Evolutionary conservation across 1,140 invertebrate genomes (phyloP), one percentile per base, ranked within the genome.

Genomic region (Phthorimaea operculella): DNA sequence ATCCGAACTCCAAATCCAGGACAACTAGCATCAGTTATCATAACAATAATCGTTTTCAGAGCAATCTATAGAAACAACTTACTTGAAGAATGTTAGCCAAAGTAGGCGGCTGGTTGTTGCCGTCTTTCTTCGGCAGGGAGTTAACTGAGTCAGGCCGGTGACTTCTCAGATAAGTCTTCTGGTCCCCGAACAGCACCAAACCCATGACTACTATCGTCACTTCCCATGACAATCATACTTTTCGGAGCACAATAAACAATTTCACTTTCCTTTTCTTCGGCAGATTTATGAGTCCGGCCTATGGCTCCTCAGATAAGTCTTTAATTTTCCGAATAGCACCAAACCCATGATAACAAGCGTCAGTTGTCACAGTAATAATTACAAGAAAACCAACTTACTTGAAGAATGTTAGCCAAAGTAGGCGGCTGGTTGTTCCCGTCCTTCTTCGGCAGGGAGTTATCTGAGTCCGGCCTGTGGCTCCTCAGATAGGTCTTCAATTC

Each of bases 1-100:
- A 98, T 1, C 98, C 98, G 67, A 92, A 91, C 98, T 99, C 99
- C 21, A 99, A 83, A 85, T 99, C 98, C 98, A 99, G 99, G 14
- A 99, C 90, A 0, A 99, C 97, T 16, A 95, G 87, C 21, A 28
- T 28, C 21, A 28, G 21, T 4, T 28, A n/a, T 28, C 2, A 28
- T 28, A 28, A 28, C n/a, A n/a, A n/a, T n/a, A n/a, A n/a, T n/a
- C n/a, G n/a, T n/a, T n/a, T n/a, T n/a, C n/a, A n/a, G n/a, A n/a
- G n/a, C n/a, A n/a, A n/a, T n/a, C 21, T 28, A 28, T 28, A 28
- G 21, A 39, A 39, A 39, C 1, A 39, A 39, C 36, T 54, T 49
- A 79, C 85, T 76, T 87, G 85, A 45, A 90, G 62, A 28, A 91
- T 90, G 54, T 88, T 85, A 67, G 89, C 90, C 45, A 94, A 76